phyloP scores from a whole-genome alignment of 2,888 invertebrate genomes.

The Brachypterus glaber region DNA sequence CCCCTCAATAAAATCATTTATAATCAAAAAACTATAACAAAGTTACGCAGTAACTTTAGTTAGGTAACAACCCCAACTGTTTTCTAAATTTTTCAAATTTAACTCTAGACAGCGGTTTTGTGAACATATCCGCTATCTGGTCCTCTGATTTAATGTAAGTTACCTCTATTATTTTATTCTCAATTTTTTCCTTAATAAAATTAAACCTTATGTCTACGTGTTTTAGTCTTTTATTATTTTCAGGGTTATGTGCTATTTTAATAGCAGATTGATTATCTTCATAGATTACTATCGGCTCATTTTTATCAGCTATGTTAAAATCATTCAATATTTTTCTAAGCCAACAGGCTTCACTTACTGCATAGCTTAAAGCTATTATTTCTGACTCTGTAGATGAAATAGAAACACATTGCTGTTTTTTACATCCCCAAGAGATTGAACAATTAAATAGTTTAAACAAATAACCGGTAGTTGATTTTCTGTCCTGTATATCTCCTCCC shows the following conservation, averaged over 20 bases:
- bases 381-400: constrained; percentile 13
- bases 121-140: neutral
- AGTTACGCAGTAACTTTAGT: neutral
- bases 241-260: constrained; percentile 14
- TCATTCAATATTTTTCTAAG: constrained; percentile 7
- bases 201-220: constrained; percentile 16
- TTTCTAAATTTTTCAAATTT: neutral
- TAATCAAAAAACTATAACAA: neutral
- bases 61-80: neutral
- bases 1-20: neutral
- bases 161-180: constrained; percentile 3
- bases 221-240: constrained; percentile 14
- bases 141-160: neutral
- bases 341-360: constrained; percentile 10
- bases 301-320: constrained; percentile 1
- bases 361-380: constrained; percentile 8
- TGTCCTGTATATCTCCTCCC: constrained; percentile 14
- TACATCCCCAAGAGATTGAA: neutral
- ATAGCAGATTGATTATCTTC: constrained; percentile 18
- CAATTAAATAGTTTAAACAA: neutral
- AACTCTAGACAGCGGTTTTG: neutral
- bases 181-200: constrained; percentile 18
- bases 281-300: constrained; percentile 9
- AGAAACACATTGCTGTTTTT: neutral
- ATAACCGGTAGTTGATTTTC: constrained; percentile 13